Base-by-base conservation (phyloP, 2,888 invertebrate genomes). In the Meiosimyza decipiens region DNA sequence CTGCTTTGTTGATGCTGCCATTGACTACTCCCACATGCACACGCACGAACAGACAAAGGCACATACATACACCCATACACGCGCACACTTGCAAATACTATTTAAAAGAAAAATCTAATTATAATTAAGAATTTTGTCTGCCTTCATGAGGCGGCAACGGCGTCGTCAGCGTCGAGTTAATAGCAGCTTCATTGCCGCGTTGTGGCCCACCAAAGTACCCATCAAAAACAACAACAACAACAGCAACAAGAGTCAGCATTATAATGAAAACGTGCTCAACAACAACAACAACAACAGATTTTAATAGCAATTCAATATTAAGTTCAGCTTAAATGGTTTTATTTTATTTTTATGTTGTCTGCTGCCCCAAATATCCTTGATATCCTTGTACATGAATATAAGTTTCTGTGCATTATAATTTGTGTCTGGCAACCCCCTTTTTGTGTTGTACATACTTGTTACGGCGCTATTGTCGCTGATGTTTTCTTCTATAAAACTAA, bases 201-300 rank as follows among this genome's bases (percentile, higher is more conserved):
- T 63, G 49, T n/a, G 40, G 47, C 18, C 16, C 13, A 6, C 47
- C 49, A 49, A 40, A 63, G 63, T 49, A 63, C 40, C 49, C 40
- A 63, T 47, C 55, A 72, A 40, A 66, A 72, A 72, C 62, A 71
- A 64, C 47, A 59, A 65, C 65, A 60, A 67, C 62, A 71, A 64
- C 47, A 59, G 60, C 65, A 60, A 67, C 66, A 75, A 71, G 74
- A 63, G 55, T 80, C 78, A 80, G 80, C 81, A 84, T 80, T 82
- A 59, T 70, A 62, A 64, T 70, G 68, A 54, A 74, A 71, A 73
- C 70, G 18, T 22, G 60, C n/a, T 33, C 51, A 66, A 33, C 60
- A 50, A 65, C 65, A 66, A 33, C 60, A 50, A 65, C 65, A 22
- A 72, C 72, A 71, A 70, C 54, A 74, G 28, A 49, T 64, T 64